Base-by-base conservation (phyloP, 1,140 invertebrate species). In the Drosophila erecta region DNA sequence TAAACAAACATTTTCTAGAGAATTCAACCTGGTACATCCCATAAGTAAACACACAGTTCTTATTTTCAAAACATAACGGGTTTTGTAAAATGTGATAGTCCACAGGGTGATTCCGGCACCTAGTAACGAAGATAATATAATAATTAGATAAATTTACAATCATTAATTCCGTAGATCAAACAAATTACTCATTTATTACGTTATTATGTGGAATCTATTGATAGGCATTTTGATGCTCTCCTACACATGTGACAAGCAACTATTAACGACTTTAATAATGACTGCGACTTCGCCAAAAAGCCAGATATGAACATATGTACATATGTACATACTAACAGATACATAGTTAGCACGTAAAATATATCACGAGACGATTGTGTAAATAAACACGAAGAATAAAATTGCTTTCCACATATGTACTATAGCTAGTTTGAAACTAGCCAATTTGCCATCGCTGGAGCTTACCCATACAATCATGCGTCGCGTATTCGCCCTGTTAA, bases 401-500 rank as follows among this genome's bases (percentile, higher is more conserved):
- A 7, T 30, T 30, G 8, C 30, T 8, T 30, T 30, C 30, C 30
- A 30, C 8, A 30, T 10, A 30, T 7, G 8, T 10, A 30, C 8
- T 30, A 8, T 30, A 30, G 30, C 8, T 30, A 6, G n/a, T 30
- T 51, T 14, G 15, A 35, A 51, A 14, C 33, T 3, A 20, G n/a
- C 15, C 10, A 14, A 35, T 17, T 12, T 15, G 15, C 6, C 30
- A 17, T 15, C 49, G 11, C 49, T 51, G 15, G 4, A 51, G 15
- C 46, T 43, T 35, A 67, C 46, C 30, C 64, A 37, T 24, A 58
- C 47, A 38, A n/a, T 14, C 30, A 37, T 4, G 24, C 17, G 33
- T 51, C 15, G 15, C 17, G 47, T 24, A 53, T 17, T 44, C 40
- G 35, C 38, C 12, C n/a, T 24, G 37, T 60, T 40, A n/a, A 50